phyloP scores from a whole-genome alignment of 2,797 vertebrate species.

The Delichon dasypus region DNA sequence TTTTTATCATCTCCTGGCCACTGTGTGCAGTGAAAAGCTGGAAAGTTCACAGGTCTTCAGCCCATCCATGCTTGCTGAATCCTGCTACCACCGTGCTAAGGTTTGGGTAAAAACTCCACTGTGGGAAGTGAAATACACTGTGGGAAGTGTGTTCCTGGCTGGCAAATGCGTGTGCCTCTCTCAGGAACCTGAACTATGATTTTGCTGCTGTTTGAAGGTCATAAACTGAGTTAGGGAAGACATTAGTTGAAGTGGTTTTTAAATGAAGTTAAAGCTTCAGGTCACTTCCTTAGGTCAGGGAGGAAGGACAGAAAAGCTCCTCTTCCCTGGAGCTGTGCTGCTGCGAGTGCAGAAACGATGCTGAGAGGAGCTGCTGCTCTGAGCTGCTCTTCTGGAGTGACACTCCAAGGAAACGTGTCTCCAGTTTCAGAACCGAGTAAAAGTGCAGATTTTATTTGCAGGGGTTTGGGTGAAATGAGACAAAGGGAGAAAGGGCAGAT shows the following conservation, averaged over 20 bases:
- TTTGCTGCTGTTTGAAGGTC: neutral
- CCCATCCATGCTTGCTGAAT: neutral
- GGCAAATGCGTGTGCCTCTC: neutral
- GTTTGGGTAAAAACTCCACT: neutral
- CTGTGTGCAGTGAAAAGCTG: neutral
- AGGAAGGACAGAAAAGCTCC: neutral
- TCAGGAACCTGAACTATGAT: neutral
- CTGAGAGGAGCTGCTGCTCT: neutral
- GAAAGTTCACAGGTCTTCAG: neutral
- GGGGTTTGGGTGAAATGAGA: neutral
- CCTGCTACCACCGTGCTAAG: neutral
- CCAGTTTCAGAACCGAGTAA: neutral
- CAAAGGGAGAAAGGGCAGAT: neutral
- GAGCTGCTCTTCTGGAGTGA: neutral
- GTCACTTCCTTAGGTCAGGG: neutral
- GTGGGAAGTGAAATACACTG: neutral
- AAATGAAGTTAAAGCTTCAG: neutral
- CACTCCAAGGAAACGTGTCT: neutral
- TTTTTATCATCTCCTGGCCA: neutral
- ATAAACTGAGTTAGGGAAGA: neutral
- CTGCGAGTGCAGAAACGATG: neutral
- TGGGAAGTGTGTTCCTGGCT: neutral
- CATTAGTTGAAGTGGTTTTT: neutral
- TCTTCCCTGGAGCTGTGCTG: neutral
- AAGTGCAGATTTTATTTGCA: neutral